A percentile compares a stretch with the other conserved stretches of the same genome.
Evolutionary conservation across 2,888 invertebrate genomes (phyloP).

Genomic region (Serrognathus titanus): DNA sequence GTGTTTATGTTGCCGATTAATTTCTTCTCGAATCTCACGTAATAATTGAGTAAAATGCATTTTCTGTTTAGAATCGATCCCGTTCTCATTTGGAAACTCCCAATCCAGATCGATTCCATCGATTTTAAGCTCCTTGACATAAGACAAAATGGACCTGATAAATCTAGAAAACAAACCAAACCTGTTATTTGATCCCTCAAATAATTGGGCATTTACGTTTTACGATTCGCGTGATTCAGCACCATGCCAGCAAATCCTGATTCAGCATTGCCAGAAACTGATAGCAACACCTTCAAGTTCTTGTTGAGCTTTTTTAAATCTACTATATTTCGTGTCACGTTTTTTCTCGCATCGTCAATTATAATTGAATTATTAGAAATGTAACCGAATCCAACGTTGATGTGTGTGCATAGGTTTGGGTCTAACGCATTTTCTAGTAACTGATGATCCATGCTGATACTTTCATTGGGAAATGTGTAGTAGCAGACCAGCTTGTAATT

Average conservation of each 20-base stretch:
- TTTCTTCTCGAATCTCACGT: slow-evolving; percentile 68
- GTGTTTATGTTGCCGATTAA: slow-evolving; percentile 55
- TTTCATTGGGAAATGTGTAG: slow-evolving; percentile 56
- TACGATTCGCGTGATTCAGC: slow-evolving; percentile 64
- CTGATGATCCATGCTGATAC: slow-evolving; percentile 33
- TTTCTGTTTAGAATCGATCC: slow-evolving; percentile 54
- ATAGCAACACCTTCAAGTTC: slow-evolving; percentile 71
- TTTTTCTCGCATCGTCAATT: slow-evolving; percentile 48
- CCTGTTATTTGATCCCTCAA: neutral
- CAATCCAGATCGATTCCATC: slow-evolving; percentile 80
- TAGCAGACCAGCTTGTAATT: slow-evolving; percentile 61
- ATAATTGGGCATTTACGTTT: slow-evolving; percentile 43
- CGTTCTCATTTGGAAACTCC: slow-evolving; percentile 75
- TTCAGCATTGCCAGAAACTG: slow-evolving; percentile 64
- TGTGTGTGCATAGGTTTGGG: slow-evolving; percentile 76
- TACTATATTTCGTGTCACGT: slow-evolving; percentile 31
- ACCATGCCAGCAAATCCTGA: slow-evolving; percentile 72
- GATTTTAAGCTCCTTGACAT: slow-evolving; percentile 54
- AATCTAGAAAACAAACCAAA: slow-evolving; percentile 44
- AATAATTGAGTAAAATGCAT: slow-evolving; percentile 73
- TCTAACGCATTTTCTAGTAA: slow-evolving; percentile 61
- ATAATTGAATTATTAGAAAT: slow-evolving; percentile 60
- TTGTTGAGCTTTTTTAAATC: slow-evolving; percentile 60
- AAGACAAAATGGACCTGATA: slow-evolving; percentile 51
- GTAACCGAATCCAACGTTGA: slow-evolving; percentile 72